Conservation (phyloP, 2,888 invertebrate genomes). For the Lordiphosa andalusiaca region DNA sequence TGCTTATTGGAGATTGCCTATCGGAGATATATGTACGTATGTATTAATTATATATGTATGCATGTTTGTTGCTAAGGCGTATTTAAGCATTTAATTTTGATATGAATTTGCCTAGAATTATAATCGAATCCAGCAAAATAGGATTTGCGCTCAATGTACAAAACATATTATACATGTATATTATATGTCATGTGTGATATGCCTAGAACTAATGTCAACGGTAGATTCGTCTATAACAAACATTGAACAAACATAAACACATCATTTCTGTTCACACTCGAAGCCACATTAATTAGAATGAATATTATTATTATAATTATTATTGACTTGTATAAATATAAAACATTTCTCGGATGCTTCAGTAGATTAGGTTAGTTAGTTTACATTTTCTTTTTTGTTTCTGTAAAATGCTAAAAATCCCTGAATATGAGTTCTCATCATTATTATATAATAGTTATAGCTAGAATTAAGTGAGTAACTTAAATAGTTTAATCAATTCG, state of each 20-base stretch:
- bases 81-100: constrained; percentile 39
- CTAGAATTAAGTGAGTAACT: constrained; percentile 51
- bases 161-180: too few species aligned
- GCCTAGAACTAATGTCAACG: constrained; percentile 71
- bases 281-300: constrained; percentile 36
- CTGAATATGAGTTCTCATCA: constrained; percentile 78
- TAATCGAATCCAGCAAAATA: constrained; percentile 48
- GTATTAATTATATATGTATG: constrained; percentile 20
- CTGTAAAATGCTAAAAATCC: constrained; percentile 80
- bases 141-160: constrained; percentile 52
- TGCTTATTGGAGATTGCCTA: constrained; percentile 61
- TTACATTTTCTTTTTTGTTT: constrained; percentile 36
- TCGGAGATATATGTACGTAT: constrained; percentile 42
- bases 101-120: constrained; percentile 51
- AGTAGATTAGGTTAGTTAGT: constrained; percentile 32
- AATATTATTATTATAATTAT: constrained; percentile 28
- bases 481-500: constrained; percentile 26
- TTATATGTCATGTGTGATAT: constrained; percentile 55
- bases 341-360: constrained; percentile 58
- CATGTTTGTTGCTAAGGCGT: constrained; percentile 37
- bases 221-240: constrained; percentile 51
- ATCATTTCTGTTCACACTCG: constrained; percentile 52
- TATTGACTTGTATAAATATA: constrained; percentile 44
- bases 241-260: constrained; percentile 44
- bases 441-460: constrained; percentile 47